A percentile compares a stretch with the other conserved stretches of the same genome.
phyloP scores from a whole-genome alignment of 2,888 invertebrate genomes.

The Colletes collaris region DNA sequence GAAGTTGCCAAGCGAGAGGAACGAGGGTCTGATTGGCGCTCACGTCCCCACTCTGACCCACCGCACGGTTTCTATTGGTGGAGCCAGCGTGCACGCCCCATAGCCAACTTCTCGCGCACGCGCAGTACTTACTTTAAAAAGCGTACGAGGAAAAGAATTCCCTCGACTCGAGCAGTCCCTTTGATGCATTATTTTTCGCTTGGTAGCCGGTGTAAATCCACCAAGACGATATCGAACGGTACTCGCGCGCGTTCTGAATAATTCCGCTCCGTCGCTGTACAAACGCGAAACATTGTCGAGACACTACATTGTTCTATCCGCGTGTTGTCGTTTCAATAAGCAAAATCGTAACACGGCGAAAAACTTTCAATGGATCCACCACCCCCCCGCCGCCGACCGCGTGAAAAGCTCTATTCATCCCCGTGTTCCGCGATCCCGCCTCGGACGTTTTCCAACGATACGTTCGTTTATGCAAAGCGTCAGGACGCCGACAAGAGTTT shows the following conservation, averaged over 20 bases:
- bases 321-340: neutral
- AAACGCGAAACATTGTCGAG: conserved; percentile 29
- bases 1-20: too few relatives aligned
- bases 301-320: conserved; percentile 10
- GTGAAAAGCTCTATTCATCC: conserved; percentile 18
- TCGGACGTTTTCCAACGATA: neutral
- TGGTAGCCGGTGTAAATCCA: too few relatives aligned
- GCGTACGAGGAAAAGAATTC: too few relatives aligned
- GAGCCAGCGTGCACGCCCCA: too few relatives aligned
- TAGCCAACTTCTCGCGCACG: too few relatives aligned
- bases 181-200: too few relatives aligned
- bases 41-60: too few relatives aligned
- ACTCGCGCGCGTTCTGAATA: neutral
- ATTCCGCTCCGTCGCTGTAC: conserved; percentile 14
- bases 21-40: too few relatives aligned
- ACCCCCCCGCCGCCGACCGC: too few relatives aligned
- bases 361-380: conserved; percentile 34
- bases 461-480: conserved; percentile 7
- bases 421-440: neutral
- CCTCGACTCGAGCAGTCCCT: too few relatives aligned
- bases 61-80: too few relatives aligned
- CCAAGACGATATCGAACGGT: neutral
- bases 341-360: conserved; percentile 14
- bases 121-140: too few relatives aligned
- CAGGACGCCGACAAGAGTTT: neutral